Base-by-base conservation (phyloP, 2,797 vertebrate species). In the Petrocephalus sullivani region DNA sequence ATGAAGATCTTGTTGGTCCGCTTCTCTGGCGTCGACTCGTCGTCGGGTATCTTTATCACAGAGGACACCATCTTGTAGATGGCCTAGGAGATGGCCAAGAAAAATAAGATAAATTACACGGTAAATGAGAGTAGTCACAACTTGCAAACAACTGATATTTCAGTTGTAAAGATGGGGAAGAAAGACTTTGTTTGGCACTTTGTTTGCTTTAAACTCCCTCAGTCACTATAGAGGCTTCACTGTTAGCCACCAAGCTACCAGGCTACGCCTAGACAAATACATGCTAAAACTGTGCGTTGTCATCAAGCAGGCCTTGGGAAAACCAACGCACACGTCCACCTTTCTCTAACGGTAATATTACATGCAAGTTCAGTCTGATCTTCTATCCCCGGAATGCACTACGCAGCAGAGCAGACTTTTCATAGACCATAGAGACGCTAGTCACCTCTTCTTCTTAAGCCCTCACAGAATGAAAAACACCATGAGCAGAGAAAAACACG, bases 11-110 rank as follows among this genome's bases (percentile, higher is more conserved):
- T 99, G 92, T 99, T 98, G 1, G 98, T 99, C 87, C 98, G 95
- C 93, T 99, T 99, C 94, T 99, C 98, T 0, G 98, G 98, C 1
- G 98, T 99, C 0, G 98, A 98, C 90, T 99, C 98, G 14, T 99
- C 98, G 85, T 99, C 98, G 0, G 98, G 98, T 98, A 99, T 99
- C 95, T 98, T 99, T 98, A 99, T 99, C 94, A 99, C 98, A 0
- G 98, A 98, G 0, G 98, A 99, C 88, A 99, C 98, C 98, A 99
- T 99, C 95, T 99, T 99, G 94, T 99, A 99, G 94, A 99, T 99
- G 88, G 98, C 98, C 98, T 99, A 88, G 41, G 19, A 37, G 60
- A 21, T n/a, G 46, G 2, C 49, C 46, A 14, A 28, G 75, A 33
- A 49, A 7, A 21, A 1, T n/a, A 46, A 37, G 28, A 16, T 75